phyloP scores from a whole-genome alignment of 2,888 invertebrate species.

The Brachypalpus laphriformis region DNA sequence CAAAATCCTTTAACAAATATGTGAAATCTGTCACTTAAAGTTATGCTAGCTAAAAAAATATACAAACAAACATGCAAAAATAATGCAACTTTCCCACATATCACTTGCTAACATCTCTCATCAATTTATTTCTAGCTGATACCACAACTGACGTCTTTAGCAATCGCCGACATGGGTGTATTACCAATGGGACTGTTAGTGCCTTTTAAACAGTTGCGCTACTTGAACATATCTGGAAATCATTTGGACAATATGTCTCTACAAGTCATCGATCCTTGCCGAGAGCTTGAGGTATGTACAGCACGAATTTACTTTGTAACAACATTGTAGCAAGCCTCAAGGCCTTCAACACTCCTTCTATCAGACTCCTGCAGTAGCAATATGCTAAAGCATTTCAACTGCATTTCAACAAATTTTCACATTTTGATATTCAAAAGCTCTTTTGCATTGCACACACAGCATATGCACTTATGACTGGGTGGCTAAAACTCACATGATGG shows the following conservation, averaged over 20 bases:
- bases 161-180: conserved; percentile 82
- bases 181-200: conserved; percentile 81
- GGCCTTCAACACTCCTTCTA: conserved; percentile 15
- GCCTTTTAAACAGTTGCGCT: conserved; percentile 84
- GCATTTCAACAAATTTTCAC: not conserved
- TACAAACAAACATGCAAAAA: too few relatives aligned
- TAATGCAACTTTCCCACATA: too few relatives aligned
- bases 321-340: conserved; percentile 14
- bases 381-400: not conserved
- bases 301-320: conserved; percentile 8
- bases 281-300: conserved; percentile 81
- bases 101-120: too few relatives aligned
- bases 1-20: too few relatives aligned
- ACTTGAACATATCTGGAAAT: conserved; percentile 90
- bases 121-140: conserved; percentile 79
- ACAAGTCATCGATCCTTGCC: conserved; percentile 82
- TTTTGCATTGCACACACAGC: too few relatives aligned
- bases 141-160: conserved; percentile 81
- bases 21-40: too few relatives aligned
- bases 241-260: conserved; percentile 84
- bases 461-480: not conserved
- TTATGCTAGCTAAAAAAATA: too few relatives aligned
- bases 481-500: not conserved
- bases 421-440: conserved; percentile 5
- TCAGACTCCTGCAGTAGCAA: conserved; percentile 23